phyloP scores from a whole-genome alignment of 2,888 invertebrate species.

The Cyclophora punctaria region DNA sequence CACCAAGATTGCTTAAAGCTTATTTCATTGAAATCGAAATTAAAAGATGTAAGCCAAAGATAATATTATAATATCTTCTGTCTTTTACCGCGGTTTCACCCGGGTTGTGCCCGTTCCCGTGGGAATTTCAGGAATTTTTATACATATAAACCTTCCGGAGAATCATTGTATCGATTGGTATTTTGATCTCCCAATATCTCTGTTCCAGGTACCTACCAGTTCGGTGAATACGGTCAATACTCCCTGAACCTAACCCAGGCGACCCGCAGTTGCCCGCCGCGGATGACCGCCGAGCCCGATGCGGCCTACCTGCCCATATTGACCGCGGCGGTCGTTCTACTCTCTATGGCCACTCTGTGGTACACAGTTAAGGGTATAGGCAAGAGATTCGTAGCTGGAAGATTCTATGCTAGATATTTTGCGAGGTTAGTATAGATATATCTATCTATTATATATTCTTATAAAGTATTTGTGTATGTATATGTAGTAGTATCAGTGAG shows the following conservation, averaged over 20 bases:
- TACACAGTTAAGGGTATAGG: constrained; percentile 63
- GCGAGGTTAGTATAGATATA: constrained; percentile 42
- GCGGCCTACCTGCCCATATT: constrained; percentile 61
- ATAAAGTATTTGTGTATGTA: too few relatives aligned
- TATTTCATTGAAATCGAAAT: too few relatives aligned
- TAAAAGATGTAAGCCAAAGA: too few relatives aligned
- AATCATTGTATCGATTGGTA: too few relatives aligned
- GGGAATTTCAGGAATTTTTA: too few relatives aligned
- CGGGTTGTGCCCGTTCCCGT: too few relatives aligned
- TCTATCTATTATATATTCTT: neutral
- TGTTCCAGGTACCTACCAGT: constrained; percentile 47
- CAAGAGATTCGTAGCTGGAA: constrained; percentile 54
- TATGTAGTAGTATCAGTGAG: too few relatives aligned
- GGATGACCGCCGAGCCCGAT: constrained; percentile 65
- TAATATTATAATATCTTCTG: too few relatives aligned
- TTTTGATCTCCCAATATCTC: too few relatives aligned
- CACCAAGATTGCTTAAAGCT: too few relatives aligned
- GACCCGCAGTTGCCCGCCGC: constrained; percentile 32
- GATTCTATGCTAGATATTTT: constrained; percentile 59
- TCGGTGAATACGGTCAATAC: constrained; percentile 64
- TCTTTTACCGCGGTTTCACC: too few relatives aligned
- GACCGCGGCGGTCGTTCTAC: constrained; percentile 55
- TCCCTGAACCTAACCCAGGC: constrained; percentile 39
- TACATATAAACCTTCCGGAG: too few relatives aligned
- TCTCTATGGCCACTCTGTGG: constrained; percentile 69